Base-by-base conservation (phyloP, 1,140 invertebrate genomes). In the Adelges cooleyi region DNA sequence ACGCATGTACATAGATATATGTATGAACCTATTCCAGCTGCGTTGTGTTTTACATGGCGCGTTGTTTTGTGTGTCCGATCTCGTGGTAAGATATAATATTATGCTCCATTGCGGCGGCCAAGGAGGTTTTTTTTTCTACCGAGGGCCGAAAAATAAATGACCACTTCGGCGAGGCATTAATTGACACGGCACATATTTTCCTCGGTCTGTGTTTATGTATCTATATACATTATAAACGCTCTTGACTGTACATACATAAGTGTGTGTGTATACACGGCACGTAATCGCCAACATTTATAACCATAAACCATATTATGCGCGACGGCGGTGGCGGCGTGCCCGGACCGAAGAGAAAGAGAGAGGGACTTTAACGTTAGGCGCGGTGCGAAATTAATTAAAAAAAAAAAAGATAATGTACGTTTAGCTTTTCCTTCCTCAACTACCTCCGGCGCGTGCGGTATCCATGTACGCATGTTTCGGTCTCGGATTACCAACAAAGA, bases 141-240 rank as follows among this genome's bases (percentile, higher is more conserved):
- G 38, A 40, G 38, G 42, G 56, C 18, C 42, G 25, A 48, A 62
- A 62, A 62, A 48, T 33, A 62, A 62, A 62, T 62, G 23, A 59
- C 38, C 38, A 36, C 15, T 59, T 44, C 52, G 8, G 36, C 15
- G 22, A 27, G 23, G 42, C 27, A 18, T 18, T 48, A 48, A 62
- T 48, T 29, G 40, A 59, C 54, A 25, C 42, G 40, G 23, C 54
- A 40, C 42, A 33, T 46, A 27, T 10, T 59, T 59, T 27, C 46
- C 23, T 46, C 4, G 2, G 17, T 22, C 13, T 59, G 17, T 46
- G 25, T 33, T 6, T 11, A 33, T n/a, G n/a, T 13, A 36, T 27
- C 25, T 27, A 17, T 29, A 51, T 3, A 40, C 36, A 11, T 11
- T n/a, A 20, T 18, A 25, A 2, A 42, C 38, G 17, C 48, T 13